phyloP scores from a whole-genome alignment of 2,113 vertebrate species.

The Nesoenas mayeri region DNA sequence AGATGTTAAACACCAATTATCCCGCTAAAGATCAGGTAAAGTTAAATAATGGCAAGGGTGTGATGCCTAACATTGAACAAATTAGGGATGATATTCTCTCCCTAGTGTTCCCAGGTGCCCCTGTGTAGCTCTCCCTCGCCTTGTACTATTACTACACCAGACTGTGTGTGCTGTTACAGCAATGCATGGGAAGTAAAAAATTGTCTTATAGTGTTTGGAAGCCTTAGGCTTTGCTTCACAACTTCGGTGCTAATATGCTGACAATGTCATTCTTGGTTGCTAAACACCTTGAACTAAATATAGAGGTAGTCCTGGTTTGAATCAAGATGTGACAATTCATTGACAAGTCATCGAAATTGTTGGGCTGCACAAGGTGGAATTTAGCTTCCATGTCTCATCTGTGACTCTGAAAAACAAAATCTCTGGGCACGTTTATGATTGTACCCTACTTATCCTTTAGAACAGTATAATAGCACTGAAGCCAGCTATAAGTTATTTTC shows the following conservation, averaged over 20 bases:
- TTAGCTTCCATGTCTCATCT: neutral
- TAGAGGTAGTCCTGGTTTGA: neutral
- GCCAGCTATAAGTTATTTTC: neutral
- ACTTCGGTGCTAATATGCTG: neutral
- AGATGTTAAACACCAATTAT: constrained; percentile 67
- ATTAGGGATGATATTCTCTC: constrained; percentile 2
- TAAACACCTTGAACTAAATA: neutral
- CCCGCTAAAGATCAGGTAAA: constrained; percentile 42
- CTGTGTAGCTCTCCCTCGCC: neutral
- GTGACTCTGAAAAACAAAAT: neutral
- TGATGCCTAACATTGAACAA: constrained; percentile 34
- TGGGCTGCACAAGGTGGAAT: neutral
- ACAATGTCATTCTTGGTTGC: neutral
- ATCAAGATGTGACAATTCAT: neutral
- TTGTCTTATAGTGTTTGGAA: neutral
- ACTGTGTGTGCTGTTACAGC: neutral
- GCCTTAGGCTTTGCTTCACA: neutral
- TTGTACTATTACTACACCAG: neutral
- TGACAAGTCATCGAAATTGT: neutral
- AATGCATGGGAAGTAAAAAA: neutral
- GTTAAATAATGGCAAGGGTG: constrained; percentile 56
- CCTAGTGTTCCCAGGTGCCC: neutral
- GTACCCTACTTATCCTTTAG: neutral
- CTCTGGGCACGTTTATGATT: neutral
- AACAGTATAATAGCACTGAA: neutral